These are phyloP conservation scores for Tachyglossus aculeatus DNA, from an alignment of 2,797 vertebrate genomes.

Conservation along the genomic window DNA sequence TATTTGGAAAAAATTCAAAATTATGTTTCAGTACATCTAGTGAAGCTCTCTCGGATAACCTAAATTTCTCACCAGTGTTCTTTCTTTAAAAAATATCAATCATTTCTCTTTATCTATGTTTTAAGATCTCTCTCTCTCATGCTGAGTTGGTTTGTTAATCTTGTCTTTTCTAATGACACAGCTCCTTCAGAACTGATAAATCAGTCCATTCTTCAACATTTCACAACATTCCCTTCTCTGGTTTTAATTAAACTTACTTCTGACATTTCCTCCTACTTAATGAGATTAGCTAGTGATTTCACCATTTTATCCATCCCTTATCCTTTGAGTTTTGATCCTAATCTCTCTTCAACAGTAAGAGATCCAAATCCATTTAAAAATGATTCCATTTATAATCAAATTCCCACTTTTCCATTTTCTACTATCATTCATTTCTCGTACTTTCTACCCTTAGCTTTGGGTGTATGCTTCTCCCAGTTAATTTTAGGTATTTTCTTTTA, in stretches of 20 bases:
- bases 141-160: background rate
- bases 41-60: background rate
- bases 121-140: background rate
- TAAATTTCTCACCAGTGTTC: background rate
- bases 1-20: background rate
- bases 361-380: background rate
- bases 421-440: background rate
- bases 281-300: background rate
- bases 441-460: background rate
- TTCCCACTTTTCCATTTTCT: background rate
- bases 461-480: background rate
- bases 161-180: background rate
- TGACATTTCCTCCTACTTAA: background rate
- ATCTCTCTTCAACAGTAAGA: background rate
- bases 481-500: background rate
- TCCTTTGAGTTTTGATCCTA: background rate
- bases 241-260: background rate
- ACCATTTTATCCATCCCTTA: background rate
- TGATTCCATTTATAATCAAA: background rate
- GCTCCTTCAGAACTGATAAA: background rate
- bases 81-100: background rate
- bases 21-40: background rate
- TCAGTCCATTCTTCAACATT: background rate
- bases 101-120: background rate
- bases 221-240: background rate